These are phyloP conservation scores for Planococcus citri DNA, from an alignment of 1,140 invertebrate genomes.

Conservation along the genomic window DNA sequence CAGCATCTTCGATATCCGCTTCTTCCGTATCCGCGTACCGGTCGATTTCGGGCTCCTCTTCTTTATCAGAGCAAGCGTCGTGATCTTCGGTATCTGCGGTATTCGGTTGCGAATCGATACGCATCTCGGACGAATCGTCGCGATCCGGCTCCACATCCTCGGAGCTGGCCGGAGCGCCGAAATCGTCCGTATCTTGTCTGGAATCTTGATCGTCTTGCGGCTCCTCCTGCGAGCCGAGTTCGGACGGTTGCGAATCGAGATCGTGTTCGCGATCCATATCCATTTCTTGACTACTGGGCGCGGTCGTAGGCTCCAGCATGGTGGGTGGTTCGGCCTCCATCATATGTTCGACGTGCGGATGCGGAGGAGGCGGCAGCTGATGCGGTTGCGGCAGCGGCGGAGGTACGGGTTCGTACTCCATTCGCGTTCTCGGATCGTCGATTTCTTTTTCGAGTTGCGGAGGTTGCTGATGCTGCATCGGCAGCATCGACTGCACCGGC, in stretches of 20 bases:
- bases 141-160: neutral
- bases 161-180: neutral
- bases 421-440: neutral
- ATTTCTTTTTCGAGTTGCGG: slow-evolving; percentile 5
- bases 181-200: neutral
- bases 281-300: neutral
- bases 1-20: slow-evolving; percentile 24
- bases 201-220: neutral
- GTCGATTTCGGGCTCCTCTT: neutral
- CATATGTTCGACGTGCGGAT: neutral
- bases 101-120: neutral
- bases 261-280: neutral
- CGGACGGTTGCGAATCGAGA: neutral
- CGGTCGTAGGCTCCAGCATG: neutral
- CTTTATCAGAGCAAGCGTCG: neutral
- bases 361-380: slow-evolving; percentile 13
- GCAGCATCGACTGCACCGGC: slow-evolving; percentile 17
- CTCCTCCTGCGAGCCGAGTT: slow-evolving; percentile 14
- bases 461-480: slow-evolving; percentile 3
- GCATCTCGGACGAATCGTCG: neutral
- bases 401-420: slow-evolving; percentile 4
- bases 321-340: neutral
- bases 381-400: slow-evolving; percentile 8
- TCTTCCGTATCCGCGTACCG: slow-evolving; percentile 2
- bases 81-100: neutral